Conservation (phyloP, 1,140 invertebrate genomes). For the Arctopsyche grandis region DNA sequence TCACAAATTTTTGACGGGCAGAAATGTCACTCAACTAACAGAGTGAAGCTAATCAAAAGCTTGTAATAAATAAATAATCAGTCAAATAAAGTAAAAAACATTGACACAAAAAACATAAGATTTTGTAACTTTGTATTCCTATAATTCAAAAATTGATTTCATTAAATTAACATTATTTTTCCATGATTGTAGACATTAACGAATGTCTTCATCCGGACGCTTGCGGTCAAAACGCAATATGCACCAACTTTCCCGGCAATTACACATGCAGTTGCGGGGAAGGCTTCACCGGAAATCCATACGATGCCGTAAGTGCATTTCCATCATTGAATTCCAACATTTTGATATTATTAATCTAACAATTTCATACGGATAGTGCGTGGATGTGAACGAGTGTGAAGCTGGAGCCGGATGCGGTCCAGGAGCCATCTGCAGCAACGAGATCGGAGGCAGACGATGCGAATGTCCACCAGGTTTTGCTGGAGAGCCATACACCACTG, state of each 20-base stretch:
- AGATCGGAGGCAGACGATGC: conserved; percentile 82
- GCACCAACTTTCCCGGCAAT: conserved; percentile 86
- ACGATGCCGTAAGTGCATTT: conserved; percentile 72
- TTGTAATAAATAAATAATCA: too few relatives aligned
- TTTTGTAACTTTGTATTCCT: background rate
- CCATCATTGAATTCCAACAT: too few relatives aligned
- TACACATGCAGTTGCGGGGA: conserved; percentile 86
- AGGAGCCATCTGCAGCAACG: conserved; percentile 82
- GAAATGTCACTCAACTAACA: too few relatives aligned
- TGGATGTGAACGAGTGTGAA: conserved; percentile 86
- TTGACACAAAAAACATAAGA: too few relatives aligned
- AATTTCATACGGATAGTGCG: conserved; percentile 69
- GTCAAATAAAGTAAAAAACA: too few relatives aligned
- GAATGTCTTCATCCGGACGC: conserved; percentile 82
- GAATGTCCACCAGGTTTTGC: conserved; percentile 83
- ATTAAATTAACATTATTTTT: background rate
- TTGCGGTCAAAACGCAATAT: conserved; percentile 83
- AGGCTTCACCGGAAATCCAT: conserved; percentile 89
- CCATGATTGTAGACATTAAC: conserved; percentile 77
- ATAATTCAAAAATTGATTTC: background rate
- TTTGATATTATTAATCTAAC: too few relatives aligned
- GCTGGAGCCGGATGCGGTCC: conserved; percentile 77
- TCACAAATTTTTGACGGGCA: too few relatives aligned
- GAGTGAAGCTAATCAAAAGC: too few relatives aligned
- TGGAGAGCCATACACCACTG: conserved; percentile 75